Evolutionary conservation across 1,140 invertebrate species (phyloP), one percentile per base, ranked within the genome.

Genomic region (Camponotus vicinus): DNA sequence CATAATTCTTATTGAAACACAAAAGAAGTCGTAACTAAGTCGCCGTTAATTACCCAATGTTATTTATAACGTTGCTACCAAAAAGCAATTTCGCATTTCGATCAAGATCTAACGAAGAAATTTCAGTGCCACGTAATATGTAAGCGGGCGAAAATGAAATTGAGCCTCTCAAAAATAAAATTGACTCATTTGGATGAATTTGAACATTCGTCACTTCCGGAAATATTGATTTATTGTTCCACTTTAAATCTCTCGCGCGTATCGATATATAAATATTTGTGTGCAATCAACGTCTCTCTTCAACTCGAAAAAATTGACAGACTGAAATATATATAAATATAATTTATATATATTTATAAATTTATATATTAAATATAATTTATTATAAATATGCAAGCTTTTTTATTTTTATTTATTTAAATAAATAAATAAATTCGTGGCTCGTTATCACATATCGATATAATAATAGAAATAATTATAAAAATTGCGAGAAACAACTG

Each of bases 1-100:
- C 88, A 64, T 61, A 78, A 89, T 37, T 88, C 69, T 49, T 70
- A 42, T 6, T 52, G 55, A 40, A 42, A 71, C 34, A 32, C 37
- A 45, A 59, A 37, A 0, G 37, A 76, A 64, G 40, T 55, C 40
- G 21, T 77, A 86, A 76, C 15, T 77, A 86, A 76, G 18, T 59
- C 71, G n/a, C 52, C 27, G 49, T 32, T 76, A 27, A 27, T 40
- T 67, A 57, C 13, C 45, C 32, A 75, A 61, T 13, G 27, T 69
- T 3, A 21, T 55, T 52, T 11, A 2, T 64, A 34, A 49, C 15
- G 4, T 21, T 21, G 21, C 13, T 21, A 40, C 21, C 13, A 13
- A 66, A 9, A 45, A 84, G 55, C 18, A 52, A 13, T 18, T 67
- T 71, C 49, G 1, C 11, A 40, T 69, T 67, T 1, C 5, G 37